A percentile compares a stretch with the other conserved stretches of the same genome.
Conservation (phyloP, 2,888 invertebrate species). For the Portevinia maculata region DNA sequence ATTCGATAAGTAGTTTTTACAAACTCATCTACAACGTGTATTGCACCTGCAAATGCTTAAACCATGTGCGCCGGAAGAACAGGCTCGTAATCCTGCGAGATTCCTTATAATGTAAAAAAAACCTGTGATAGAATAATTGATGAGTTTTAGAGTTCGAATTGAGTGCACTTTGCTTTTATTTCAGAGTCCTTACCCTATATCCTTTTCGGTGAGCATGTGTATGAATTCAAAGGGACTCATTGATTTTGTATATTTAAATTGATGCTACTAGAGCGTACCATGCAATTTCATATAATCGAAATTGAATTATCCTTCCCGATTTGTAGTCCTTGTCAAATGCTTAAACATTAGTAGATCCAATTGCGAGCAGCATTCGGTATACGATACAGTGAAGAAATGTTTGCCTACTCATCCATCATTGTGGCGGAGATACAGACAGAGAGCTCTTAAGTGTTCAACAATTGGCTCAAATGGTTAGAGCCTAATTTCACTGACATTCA, state of each 20-base stretch:
- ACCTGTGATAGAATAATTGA: constrained; percentile 72
- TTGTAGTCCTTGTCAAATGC: constrained; percentile 63
- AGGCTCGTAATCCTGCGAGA: constrained; percentile 4
- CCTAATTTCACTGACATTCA: constrained; percentile 51
- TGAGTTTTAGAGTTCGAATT: constrained; percentile 59
- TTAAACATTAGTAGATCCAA: constrained; percentile 38
- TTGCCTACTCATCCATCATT: constrained; percentile 4
- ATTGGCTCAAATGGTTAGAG: constrained; percentile 65
- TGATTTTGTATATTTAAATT: constrained; percentile 49
- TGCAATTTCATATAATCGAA: constrained; percentile 67
- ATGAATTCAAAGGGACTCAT: constrained; percentile 63
- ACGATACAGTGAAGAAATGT: neutral
- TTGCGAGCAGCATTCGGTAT: neutral
- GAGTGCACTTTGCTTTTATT: constrained; percentile 64
- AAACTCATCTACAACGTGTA: constrained; percentile 16
- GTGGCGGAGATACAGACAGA: constrained; percentile 4
- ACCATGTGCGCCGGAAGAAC: neutral
- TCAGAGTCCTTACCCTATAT: constrained; percentile 24
- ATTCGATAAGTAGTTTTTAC: constrained; percentile 21
- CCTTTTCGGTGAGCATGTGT: constrained; percentile 10
- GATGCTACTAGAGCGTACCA: constrained; percentile 45
- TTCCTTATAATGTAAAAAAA: constrained; percentile 40
- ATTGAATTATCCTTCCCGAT: constrained; percentile 64
- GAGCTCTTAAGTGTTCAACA: constrained; percentile 47
- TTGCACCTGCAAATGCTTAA: constrained; percentile 34